Evolutionary conservation across 2,113 vertebrate species (phyloP).

Genomic region (Pithys albifrons): DNA sequence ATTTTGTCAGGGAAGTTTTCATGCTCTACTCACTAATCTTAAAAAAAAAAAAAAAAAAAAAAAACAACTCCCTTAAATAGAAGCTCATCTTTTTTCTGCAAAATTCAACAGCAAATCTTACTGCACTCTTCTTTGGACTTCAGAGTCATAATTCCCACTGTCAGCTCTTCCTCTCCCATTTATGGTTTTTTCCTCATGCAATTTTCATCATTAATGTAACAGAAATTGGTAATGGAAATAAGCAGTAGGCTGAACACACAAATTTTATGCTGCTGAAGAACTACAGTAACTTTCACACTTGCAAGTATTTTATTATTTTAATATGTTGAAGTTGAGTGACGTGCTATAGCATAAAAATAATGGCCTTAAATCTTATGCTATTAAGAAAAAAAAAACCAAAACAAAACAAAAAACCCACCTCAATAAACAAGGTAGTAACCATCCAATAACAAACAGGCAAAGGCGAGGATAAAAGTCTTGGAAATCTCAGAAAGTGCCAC

Average conservation of each 20-base stretch:
- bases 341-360: background rate
- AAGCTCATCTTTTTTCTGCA: background rate
- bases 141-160: background rate
- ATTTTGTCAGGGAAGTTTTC: background rate
- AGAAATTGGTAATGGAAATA: background rate
- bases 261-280: background rate
- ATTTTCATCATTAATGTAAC: background rate
- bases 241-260: background rate
- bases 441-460: background rate
- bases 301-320: background rate
- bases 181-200: background rate
- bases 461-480: accelerated
- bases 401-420: background rate
- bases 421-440: background rate
- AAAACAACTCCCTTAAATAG: background rate
- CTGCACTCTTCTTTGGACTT: background rate
- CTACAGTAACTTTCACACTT: background rate
- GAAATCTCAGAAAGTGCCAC: background rate
- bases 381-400: background rate
- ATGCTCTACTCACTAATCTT: background rate
- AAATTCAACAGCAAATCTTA: background rate
- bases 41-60: background rate
- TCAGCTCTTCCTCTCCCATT: background rate
- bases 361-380: background rate
- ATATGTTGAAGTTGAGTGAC: background rate